These are phyloP conservation scores for Gymnopithys bicolor DNA, from an alignment of 2,797 vertebrate species.

Conservation along the genomic window DNA sequence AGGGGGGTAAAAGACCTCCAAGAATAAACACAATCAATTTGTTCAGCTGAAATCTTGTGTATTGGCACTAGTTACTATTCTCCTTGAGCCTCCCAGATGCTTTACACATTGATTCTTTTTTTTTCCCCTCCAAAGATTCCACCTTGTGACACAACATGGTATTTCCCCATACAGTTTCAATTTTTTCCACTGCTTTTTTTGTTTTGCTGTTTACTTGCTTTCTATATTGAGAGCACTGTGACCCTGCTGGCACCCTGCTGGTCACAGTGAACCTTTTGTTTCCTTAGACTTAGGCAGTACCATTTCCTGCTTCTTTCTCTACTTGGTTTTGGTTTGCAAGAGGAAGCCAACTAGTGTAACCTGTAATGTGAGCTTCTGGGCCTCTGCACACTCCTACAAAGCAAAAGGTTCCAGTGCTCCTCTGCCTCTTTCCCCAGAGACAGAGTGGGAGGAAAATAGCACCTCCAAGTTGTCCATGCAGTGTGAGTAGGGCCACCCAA, in stretches of 20 bases:
- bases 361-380: neutral
- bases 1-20: rapidly evolving
- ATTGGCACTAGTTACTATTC: neutral
- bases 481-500: neutral
- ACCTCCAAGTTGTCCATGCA: neutral
- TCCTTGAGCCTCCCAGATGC: neutral
- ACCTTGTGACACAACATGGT: neutral
- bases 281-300: neutral
- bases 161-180: neutral
- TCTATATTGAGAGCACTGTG: neutral
- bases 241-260: neutral
- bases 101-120: neutral
- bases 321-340: neutral
- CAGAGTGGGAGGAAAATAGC: neutral
- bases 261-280: neutral
- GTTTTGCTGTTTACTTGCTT: neutral
- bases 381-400: neutral
- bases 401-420: neutral
- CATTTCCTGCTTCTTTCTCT: neutral
- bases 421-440: neutral
- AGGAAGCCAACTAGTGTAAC: neutral
- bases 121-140: neutral
- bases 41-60: neutral
- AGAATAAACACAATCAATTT: neutral
- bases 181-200: neutral